Evolutionary conservation across 2,888 invertebrate genomes (phyloP).

Genomic region (Osmoderma eremita): DNA sequence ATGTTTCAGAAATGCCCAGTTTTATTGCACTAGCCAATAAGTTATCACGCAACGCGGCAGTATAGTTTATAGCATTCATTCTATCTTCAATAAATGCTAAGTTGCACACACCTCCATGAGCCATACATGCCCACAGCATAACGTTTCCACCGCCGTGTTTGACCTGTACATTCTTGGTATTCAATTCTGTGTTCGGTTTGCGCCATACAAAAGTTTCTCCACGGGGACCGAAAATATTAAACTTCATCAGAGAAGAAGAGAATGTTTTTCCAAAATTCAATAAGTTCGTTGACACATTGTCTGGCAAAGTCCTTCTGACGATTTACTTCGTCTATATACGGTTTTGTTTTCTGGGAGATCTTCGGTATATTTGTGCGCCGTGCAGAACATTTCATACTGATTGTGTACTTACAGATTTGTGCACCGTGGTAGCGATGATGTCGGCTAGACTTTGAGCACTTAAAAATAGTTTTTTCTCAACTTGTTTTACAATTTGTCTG

Average conservation of each 20-base stretch:
- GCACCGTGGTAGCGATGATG: too few species aligned
- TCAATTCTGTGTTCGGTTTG: not conserved
- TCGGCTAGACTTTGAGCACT: too few species aligned
- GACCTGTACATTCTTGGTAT: conserved; percentile 1
- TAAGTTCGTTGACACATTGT: too few species aligned
- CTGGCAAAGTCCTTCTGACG: not conserved
- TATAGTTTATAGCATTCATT: conserved; percentile 1
- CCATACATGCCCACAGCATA: too few species aligned
- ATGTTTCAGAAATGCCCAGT: not conserved
- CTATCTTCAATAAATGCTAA: not conserved
- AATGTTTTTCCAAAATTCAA: not conserved
- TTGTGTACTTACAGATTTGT: not conserved
- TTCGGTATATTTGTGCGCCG: not conserved
- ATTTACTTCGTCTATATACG: not conserved
- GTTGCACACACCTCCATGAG: too few species aligned
- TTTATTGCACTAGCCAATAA: not conserved
- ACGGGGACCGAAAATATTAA: too few species aligned
- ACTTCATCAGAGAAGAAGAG: too few species aligned
- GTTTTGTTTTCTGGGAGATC: not conserved
- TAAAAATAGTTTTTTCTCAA: too few species aligned
- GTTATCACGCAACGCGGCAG: too few species aligned
- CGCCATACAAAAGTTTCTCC: too few species aligned
- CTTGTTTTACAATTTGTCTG: not conserved
- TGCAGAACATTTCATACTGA: not conserved
- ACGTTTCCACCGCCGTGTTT: not conserved